A percentile compares a stretch with the other conserved stretches of the same genome.
phyloP scores from a whole-genome alignment of 2,888 invertebrate genomes.

The Lasioglossum villosulum region DNA sequence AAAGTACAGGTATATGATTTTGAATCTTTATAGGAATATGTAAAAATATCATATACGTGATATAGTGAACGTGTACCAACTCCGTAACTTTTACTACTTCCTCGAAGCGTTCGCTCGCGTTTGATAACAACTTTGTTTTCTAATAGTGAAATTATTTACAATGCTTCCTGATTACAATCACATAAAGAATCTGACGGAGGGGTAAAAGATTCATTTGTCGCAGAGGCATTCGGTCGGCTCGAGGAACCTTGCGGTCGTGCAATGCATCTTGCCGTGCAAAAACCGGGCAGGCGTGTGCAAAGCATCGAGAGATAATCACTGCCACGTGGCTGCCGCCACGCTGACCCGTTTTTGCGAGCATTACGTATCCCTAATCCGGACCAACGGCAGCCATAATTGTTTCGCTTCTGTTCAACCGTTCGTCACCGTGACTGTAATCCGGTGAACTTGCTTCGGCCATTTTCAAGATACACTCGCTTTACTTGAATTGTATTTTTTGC shows the following conservation, averaged over 20 bases:
- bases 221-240: constrained; percentile 61
- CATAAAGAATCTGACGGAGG: background rate
- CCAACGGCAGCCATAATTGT: constrained; percentile 72
- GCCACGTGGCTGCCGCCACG: constrained; percentile 72
- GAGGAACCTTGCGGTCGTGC: constrained; percentile 55
- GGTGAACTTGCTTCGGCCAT: constrained; percentile 42
- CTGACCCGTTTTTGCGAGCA: constrained; percentile 69
- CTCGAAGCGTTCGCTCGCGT: background rate
- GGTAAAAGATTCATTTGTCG: constrained; percentile 39
- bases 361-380: constrained; percentile 72
- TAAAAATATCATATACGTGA: no score
- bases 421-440: constrained; percentile 66
- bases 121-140: background rate
- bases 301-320: constrained; percentile 73
- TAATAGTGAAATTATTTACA: background rate
- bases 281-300: constrained; percentile 67
- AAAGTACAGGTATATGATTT: no score
- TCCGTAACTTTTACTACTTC: no score
- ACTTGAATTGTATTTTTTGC: constrained; percentile 18
- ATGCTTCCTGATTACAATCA: background rate
- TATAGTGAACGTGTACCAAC: no score
- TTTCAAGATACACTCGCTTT: constrained; percentile 29
- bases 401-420: constrained; percentile 60
- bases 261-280: constrained; percentile 64
- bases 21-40: no score